phyloP scores from a whole-genome alignment of 1,140 invertebrate genomes.

The Papilio machaon region DNA sequence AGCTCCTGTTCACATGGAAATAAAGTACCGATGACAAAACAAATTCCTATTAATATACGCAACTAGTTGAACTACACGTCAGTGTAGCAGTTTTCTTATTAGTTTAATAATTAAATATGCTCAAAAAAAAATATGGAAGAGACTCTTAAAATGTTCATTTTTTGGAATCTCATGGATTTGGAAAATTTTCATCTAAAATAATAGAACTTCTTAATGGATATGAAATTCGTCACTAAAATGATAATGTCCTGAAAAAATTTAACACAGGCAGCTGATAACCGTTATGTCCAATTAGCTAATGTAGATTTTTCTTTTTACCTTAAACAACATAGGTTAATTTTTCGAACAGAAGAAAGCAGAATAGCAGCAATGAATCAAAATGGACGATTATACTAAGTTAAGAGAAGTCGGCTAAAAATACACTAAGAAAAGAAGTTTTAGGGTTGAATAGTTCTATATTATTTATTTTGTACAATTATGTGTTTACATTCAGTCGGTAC shows the following conservation, averaged over 20 bases:
- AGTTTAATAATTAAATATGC: neutral
- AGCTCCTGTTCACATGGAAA: constrained; percentile 61
- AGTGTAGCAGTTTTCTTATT: neutral
- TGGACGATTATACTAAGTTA: too few species aligned
- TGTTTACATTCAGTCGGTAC: constrained; percentile 47
- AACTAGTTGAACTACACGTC: neutral
- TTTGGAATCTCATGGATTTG: too few species aligned
- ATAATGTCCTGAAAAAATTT: too few species aligned
- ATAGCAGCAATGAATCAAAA: too few species aligned
- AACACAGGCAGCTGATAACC: too few species aligned
- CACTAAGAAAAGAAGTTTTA: neutral
- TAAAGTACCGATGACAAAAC: constrained; percentile 52
- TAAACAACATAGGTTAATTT: neutral
- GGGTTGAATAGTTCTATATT: neutral
- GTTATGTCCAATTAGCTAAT: too few species aligned
- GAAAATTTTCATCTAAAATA: neutral
- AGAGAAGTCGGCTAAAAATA: too few species aligned
- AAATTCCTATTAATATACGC: constrained; percentile 16
- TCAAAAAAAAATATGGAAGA: too few species aligned
- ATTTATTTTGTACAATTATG: constrained; percentile 31
- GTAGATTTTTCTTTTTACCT: too few species aligned
- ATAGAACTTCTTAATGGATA: neutral
- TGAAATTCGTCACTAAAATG: neutral
- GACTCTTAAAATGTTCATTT: too few species aligned
- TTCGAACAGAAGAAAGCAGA: too few species aligned